Evolutionary conservation across 2,113 vertebrate species (phyloP).

Genomic region (Peromyscus maniculatus): DNA sequence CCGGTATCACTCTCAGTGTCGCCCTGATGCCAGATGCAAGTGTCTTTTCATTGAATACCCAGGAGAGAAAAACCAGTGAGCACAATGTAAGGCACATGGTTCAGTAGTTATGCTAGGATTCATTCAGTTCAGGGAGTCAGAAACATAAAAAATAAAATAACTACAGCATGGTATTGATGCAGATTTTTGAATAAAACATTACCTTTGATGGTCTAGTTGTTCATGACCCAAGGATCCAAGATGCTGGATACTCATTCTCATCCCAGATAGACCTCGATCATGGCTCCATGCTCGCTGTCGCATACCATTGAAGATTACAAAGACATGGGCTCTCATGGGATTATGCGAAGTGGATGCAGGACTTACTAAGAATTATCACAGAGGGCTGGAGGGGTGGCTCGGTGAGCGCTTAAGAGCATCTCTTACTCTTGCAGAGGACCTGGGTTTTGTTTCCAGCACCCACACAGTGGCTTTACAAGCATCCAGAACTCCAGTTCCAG

Average conservation of each 20-base stretch:
- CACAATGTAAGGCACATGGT: neutral
- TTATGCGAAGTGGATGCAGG: neutral
- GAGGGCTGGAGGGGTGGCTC: neutral
- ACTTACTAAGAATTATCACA: neutral
- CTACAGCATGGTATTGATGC: neutral
- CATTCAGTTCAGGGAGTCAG: neutral
- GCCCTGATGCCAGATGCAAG: neutral
- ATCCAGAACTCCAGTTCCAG: neutral
- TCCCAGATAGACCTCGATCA: neutral
- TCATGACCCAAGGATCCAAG: neutral
- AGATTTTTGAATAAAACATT: no score
- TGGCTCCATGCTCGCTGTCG: neutral
- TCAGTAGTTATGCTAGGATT: neutral
- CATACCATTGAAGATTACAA: neutral
- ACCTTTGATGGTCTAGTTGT: neutral
- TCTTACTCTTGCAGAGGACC: neutral
- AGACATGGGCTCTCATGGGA: neutral
- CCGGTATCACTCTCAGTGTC: neutral
- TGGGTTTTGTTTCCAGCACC: neutral
- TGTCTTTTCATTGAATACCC: constrained; percentile 10
- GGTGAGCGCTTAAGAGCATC: neutral
- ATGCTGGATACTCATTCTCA: neutral
- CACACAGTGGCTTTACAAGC: neutral
- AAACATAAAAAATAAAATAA: constrained; percentile 25
- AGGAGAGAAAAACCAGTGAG: constrained; percentile 5